Base-by-base conservation (phyloP, 2,888 invertebrate species). In the Pterostichus madidus region DNA sequence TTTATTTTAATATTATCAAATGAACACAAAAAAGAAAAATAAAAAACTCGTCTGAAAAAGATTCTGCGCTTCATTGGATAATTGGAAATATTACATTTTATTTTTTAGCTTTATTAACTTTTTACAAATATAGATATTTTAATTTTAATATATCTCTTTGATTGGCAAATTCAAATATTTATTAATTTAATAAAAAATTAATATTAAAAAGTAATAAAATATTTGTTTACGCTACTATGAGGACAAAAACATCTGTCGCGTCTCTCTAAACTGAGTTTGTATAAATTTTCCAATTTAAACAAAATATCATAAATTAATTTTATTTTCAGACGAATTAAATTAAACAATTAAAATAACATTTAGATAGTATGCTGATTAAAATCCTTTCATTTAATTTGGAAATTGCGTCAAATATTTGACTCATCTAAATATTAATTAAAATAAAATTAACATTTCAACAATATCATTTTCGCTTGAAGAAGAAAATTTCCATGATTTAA, bases 1-100 rank as follows among this genome's bases (percentile, higher is more conserved):
- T 77, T 39, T 77, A 77, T 77, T 73, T 52, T 77, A 77, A 52
- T 56, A 53, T 71, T 32, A 31, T 75, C 24, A 31, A 52, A 49
- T 11, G 52, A 52, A 64, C 32, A 13, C 13, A 39, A 24, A 24
- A 46, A 49, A 75, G 44, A 76, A 76, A 32, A 77, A 77, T 77
- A 5, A 77, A 53, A 56, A 15, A 39, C 17, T 31, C 11, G n/a
- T 71, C 24, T 53, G n/a, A 53, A 53, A n/a, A 53, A 6, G 53
- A 7, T 7, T 15, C 1, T 15, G 5, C 17, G 46, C 71, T 44
- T 71, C 44, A 71, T 71, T 46, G 71, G 10, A 71, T 71, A 71
- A 71, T 71, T 71, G 44, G 10, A 17, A 46, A 71, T 71, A 71
- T 71, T 71, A 71, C n/a, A 59, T 13, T 59, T 11, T 71, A 46